These are phyloP conservation scores for Pterocles gutturalis DNA, from an alignment of 2,113 vertebrate species.

Conservation along the genomic window DNA sequence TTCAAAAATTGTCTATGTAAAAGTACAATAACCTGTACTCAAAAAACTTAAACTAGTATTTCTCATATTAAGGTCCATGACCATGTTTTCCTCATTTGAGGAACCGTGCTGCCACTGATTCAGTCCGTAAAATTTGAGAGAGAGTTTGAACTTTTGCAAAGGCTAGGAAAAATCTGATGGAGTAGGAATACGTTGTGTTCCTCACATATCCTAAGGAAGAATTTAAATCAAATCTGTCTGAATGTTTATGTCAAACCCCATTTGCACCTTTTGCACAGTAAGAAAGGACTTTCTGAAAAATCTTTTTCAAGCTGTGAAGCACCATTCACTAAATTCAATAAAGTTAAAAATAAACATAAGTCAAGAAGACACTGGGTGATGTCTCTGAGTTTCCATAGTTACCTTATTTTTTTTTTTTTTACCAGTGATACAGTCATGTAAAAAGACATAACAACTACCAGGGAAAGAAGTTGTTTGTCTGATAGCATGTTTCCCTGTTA, in stretches of 20 bases:
- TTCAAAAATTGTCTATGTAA: background rate
- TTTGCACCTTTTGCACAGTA: background rate
- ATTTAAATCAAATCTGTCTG: background rate
- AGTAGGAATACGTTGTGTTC: background rate
- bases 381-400: background rate
- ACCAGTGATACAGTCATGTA: background rate
- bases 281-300: background rate
- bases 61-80: background rate
- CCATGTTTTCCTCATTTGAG: background rate
- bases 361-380: background rate
- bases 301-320: background rate
- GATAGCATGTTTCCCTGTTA: background rate
- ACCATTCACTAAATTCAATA: background rate
- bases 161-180: fast-evolving
- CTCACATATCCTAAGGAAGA: background rate
- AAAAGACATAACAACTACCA: background rate
- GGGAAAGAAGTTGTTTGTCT: background rate
- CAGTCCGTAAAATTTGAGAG: background rate
- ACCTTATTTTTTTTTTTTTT: background rate
- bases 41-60: background rate
- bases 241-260: background rate
- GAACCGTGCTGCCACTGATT: background rate
- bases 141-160: background rate
- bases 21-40: background rate
- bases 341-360: background rate